Percentiles rank a stretch among this genome's conserved stretches.
phyloP scores from a whole-genome alignment of 2,888 invertebrate species.

The Schrankia costaestrigalis region DNA sequence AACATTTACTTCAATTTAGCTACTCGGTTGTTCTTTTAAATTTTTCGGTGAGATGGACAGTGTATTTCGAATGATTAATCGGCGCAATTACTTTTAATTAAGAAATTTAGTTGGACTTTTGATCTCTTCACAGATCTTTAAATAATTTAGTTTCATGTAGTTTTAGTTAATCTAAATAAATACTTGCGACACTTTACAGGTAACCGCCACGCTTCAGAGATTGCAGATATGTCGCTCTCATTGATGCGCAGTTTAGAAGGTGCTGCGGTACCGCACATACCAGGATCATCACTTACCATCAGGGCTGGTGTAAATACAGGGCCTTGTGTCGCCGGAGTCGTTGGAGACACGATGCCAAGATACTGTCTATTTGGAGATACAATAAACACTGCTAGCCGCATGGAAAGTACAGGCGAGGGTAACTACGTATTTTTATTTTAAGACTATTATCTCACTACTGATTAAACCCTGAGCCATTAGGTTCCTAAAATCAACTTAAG shows the following conservation, averaged over 20 bases:
- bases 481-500: too few species aligned
- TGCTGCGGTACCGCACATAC: constrained; percentile 78
- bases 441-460: too few species aligned
- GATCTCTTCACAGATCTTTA: too few species aligned
- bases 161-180: not conserved
- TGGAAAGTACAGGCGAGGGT: constrained; percentile 82
- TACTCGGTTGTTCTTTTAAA: too few species aligned
- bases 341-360: constrained; percentile 82
- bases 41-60: too few species aligned
- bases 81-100: too few species aligned
- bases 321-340: constrained; percentile 83
- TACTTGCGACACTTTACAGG: constrained; percentile 46
- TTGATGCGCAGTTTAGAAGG: constrained; percentile 74
- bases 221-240: constrained; percentile 82
- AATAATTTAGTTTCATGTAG: not conserved
- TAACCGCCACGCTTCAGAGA: constrained; percentile 80
- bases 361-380: constrained; percentile 83
- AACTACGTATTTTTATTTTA: constrained; percentile 1
- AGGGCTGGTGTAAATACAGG: constrained; percentile 83
- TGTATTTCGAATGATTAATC: too few species aligned
- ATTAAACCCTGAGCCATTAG: too few species aligned
- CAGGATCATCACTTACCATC: constrained; percentile 68
- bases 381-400: constrained; percentile 83
- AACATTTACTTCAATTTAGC: not conserved
- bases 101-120: too few species aligned